These are phyloP conservation scores for Dasyprocta punctata DNA, from an alignment of 2,113 vertebrate genomes.

Conservation along the genomic window DNA sequence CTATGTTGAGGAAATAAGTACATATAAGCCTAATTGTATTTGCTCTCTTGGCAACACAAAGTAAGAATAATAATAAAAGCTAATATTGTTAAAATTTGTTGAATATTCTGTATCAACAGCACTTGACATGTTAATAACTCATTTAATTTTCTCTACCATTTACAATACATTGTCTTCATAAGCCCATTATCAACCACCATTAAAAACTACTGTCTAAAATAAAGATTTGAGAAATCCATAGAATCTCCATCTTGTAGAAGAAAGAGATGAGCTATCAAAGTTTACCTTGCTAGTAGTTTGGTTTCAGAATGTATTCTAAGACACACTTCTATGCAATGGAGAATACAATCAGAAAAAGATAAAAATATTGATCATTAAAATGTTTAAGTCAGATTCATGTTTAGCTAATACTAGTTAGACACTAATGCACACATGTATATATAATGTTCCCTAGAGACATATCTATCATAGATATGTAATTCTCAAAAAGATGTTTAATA, in stretches of 20 bases:
- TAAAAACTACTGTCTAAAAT: too few species aligned
- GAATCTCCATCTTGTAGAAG: not conserved
- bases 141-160: not conserved
- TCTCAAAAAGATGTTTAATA: not conserved
- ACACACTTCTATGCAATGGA: not conserved
- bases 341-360: not conserved
- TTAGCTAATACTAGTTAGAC: not conserved
- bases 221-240: not conserved
- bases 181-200: too few species aligned
- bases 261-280: not conserved
- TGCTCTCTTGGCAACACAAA: not conserved
- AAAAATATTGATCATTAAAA: slow-evolving; percentile 15
- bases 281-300: not conserved
- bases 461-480: not conserved
- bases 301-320: not conserved
- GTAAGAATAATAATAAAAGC: not conserved
- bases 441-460: not conserved
- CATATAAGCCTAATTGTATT: not conserved
- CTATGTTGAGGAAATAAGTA: not conserved
- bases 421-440: not conserved
- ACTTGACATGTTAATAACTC: not conserved
- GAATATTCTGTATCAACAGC: not conserved
- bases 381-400: slow-evolving; percentile 11
- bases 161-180: too few species aligned
- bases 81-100: not conserved